A percentile compares a stretch with the other conserved stretches of the same genome.
Conservation (phyloP, 2,113 vertebrate genomes). For the Gasterosteus aculeatus region DNA sequence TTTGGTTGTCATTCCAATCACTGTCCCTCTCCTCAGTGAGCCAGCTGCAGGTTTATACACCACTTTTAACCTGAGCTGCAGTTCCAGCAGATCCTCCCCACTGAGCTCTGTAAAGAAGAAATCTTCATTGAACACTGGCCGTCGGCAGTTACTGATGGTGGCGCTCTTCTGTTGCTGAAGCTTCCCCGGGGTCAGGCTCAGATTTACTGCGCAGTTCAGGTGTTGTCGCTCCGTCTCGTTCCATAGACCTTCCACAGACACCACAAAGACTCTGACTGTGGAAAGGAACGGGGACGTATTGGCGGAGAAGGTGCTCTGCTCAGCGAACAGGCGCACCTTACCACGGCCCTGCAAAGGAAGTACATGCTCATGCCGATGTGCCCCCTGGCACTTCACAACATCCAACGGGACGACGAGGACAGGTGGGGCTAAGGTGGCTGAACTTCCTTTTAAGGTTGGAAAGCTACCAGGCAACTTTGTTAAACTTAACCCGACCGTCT, state of each 20-base stretch:
- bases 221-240: slow-evolving; percentile 46
- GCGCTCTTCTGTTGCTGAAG: slow-evolving; percentile 78
- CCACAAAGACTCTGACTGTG: slow-evolving; percentile 72
- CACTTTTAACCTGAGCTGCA: slow-evolving; percentile 77
- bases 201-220: slow-evolving; percentile 71
- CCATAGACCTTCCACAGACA: slow-evolving; percentile 74
- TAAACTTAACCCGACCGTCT: slow-evolving; percentile 9
- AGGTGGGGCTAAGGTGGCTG: slow-evolving; percentile 60
- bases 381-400: slow-evolving; percentile 72
- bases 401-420: slow-evolving; percentile 65
- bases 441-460: slow-evolving; percentile 20
- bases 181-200: slow-evolving; percentile 79
- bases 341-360: slow-evolving; percentile 72
- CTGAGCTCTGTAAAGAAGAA: slow-evolving; percentile 80
- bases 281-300: slow-evolving; percentile 1
- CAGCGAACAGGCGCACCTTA: slow-evolving; percentile 69
- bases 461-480: background rate
- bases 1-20: slow-evolving; percentile 70
- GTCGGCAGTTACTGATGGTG: slow-evolving; percentile 73
- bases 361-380: slow-evolving; percentile 70
- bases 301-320: slow-evolving; percentile 47
- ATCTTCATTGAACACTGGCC: slow-evolving; percentile 81
- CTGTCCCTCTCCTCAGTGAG: slow-evolving; percentile 60
- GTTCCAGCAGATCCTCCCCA: slow-evolving; percentile 54
- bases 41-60: slow-evolving; percentile 68